Conservation (phyloP, 2,888 invertebrate species). For the Mamestra brassicae region DNA sequence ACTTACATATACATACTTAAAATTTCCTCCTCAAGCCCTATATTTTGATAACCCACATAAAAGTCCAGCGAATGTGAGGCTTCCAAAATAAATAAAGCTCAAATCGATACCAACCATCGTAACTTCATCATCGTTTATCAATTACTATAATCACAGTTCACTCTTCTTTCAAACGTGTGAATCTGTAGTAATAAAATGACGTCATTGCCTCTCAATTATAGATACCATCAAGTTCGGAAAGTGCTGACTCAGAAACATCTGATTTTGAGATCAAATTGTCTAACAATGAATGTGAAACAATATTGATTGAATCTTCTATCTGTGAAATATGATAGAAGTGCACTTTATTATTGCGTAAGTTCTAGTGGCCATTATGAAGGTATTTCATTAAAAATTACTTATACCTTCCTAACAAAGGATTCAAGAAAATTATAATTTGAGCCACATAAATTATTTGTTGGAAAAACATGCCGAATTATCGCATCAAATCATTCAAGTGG, state of each 20-base stretch:
- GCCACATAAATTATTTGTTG: no score
- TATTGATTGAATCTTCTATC: constrained; percentile 25
- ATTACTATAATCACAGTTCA: constrained; percentile 11
- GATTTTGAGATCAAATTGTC: constrained; percentile 24
- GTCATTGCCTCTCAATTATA: constrained; percentile 58
- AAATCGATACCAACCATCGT: neutral
- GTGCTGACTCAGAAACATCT: constrained; percentile 43
- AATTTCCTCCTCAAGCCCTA: no score
- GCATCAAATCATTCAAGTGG: no score
- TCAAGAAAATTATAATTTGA: no score
- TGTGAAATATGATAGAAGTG: neutral
- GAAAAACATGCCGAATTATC: no score
- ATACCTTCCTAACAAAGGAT: no score
- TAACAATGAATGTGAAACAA: constrained; percentile 23
- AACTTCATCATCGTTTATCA: neutral
- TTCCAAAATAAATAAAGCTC: neutral
- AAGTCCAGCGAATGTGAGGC: no score
- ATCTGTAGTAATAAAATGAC: constrained; percentile 47
- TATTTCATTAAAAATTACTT: neutral
- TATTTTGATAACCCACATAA: no score
- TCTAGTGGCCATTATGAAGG: neutral
- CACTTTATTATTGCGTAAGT: neutral
- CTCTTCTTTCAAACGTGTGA: constrained; percentile 27
- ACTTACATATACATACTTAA: no score
- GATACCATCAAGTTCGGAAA: constrained; percentile 55